Conservation (phyloP, 1,140 invertebrate genomes). For the Stegodyphus dumicola region DNA sequence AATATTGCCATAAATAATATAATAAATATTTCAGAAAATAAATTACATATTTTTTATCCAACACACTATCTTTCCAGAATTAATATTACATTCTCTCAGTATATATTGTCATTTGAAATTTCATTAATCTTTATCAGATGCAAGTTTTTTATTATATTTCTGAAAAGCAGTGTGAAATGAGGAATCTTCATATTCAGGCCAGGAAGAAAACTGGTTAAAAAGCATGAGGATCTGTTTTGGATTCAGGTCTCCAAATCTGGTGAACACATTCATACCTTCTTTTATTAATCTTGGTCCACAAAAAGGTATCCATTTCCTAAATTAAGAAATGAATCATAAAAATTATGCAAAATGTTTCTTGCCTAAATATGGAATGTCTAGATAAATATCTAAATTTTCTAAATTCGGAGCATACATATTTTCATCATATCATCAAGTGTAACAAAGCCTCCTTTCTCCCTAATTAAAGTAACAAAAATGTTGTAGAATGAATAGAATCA, state of each 20-base stretch:
- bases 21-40: too few relatives aligned
- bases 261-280: slow-evolving; percentile 74
- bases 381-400: too few relatives aligned
- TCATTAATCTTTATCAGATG: neutral
- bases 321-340: slow-evolving; percentile 15
- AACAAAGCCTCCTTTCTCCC: too few relatives aligned
- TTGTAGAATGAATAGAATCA: too few relatives aligned
- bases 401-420: too few relatives aligned
- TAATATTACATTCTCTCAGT: too few relatives aligned
- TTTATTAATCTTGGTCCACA: slow-evolving; percentile 74
- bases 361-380: neutral
- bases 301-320: slow-evolving; percentile 74
- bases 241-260: slow-evolving; percentile 73
- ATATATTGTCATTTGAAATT: too few relatives aligned
- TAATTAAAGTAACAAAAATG: too few relatives aligned
- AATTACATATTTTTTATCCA: too few relatives aligned
- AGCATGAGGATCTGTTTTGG: slow-evolving; percentile 73
- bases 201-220: slow-evolving; percentile 70
- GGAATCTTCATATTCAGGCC: slow-evolving; percentile 72
- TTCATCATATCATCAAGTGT: too few relatives aligned
- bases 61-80: too few relatives aligned
- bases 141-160: neutral
- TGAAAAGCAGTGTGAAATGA: slow-evolving; percentile 9
- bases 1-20: too few relatives aligned
- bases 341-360: neutral